A percentile compares a stretch with the other conserved stretches of the same genome.
Conservation (phyloP, 2,113 vertebrate species). For the Gobio gobio region DNA sequence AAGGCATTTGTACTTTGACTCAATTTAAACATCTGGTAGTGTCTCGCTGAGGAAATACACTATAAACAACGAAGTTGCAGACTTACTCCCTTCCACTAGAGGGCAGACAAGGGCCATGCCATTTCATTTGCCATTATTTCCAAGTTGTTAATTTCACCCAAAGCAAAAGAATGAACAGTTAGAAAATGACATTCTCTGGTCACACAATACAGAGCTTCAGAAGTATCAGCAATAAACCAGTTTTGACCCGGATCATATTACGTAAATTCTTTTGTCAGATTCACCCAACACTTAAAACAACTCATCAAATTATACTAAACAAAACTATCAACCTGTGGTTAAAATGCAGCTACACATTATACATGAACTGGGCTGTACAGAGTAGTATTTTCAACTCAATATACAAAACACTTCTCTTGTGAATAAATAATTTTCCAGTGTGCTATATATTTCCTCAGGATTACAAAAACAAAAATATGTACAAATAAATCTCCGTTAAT, state of each 20-base stretch:
- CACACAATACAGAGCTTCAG: constrained; percentile 1
- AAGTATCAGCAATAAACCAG: background rate
- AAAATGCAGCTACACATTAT: constrained; percentile 75
- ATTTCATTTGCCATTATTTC: background rate
- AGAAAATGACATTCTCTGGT: constrained; percentile 15
- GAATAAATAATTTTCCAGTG: constrained; percentile 76
- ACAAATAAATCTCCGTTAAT: constrained; percentile 77
- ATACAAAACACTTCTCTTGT: constrained; percentile 75
- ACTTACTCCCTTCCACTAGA: constrained; percentile 21
- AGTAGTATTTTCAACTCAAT: constrained; percentile 76
- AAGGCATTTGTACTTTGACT: background rate
- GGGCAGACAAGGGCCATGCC: background rate
- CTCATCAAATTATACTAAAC: constrained; percentile 57
- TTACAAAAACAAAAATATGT: constrained; percentile 77
- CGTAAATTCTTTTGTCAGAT: background rate
- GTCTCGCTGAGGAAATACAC: background rate
- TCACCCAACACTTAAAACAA: constrained; percentile 21
- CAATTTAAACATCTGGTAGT: background rate
- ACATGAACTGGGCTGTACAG: constrained; percentile 70
- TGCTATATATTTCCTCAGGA: constrained; percentile 71
- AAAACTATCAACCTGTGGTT: constrained; percentile 61
- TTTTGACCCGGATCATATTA: background rate
- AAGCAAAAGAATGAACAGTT: constrained; percentile 6
- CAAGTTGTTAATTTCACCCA: background rate
- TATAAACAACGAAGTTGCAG: constrained; percentile 9